Conservation (phyloP, 1,140 invertebrate genomes). For the Drosophila willistoni region DNA sequence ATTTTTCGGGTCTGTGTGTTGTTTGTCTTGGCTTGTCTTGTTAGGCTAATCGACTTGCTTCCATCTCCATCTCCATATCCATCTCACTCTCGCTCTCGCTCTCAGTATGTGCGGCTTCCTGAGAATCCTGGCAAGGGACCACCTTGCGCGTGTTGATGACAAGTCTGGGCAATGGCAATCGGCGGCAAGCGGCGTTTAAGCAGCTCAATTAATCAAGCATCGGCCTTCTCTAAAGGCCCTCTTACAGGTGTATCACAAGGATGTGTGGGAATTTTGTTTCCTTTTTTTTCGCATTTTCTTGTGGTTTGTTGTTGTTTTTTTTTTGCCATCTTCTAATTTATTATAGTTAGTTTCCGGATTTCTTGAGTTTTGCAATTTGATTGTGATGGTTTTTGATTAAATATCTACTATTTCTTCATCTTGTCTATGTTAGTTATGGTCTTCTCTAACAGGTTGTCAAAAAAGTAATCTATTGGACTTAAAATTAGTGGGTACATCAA, state of each 20-base stretch:
- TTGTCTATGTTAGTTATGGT: too few relatives aligned
- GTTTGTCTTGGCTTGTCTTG: constrained; percentile 59
- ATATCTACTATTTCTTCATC: too few relatives aligned
- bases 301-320: background rate
- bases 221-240: constrained; percentile 17
- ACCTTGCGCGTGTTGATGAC: constrained; percentile 66
- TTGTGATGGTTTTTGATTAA: too few relatives aligned
- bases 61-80: constrained; percentile 18
- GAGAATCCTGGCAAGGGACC: constrained; percentile 45
- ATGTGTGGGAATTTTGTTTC: constrained; percentile 47
- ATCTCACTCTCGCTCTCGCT: background rate
- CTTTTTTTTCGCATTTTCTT: background rate
- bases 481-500: too few relatives aligned
- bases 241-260: constrained; percentile 27
- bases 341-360: too few relatives aligned
- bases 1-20: background rate
- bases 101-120: background rate
- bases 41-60: constrained; percentile 78
- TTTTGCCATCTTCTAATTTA: background rate
- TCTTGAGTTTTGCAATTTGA: too few relatives aligned
- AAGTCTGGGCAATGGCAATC: constrained; percentile 30
- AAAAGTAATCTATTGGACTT: too few relatives aligned
- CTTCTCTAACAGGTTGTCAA: too few relatives aligned
- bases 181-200: constrained; percentile 41
- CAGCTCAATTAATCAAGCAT: constrained; percentile 74